A percentile compares a stretch with the other conserved stretches of the same genome.
phyloP scores from a whole-genome alignment of 1,140 invertebrate species.

The Drosophila sproati region DNA sequence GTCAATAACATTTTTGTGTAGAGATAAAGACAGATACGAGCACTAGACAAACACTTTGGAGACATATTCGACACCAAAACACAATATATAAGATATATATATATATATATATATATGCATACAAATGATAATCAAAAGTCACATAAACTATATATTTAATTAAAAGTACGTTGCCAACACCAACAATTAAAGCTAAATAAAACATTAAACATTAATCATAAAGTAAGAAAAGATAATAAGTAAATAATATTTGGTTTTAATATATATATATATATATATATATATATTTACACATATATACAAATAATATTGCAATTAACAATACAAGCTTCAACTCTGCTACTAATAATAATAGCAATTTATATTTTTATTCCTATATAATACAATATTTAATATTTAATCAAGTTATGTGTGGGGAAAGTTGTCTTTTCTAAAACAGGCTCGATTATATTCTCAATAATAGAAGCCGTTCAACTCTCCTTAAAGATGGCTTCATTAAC shows the following conservation, averaged over 20 bases:
- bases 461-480: too few species aligned
- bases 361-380: too few species aligned
- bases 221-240: background rate
- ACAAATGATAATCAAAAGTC: constrained; percentile 14
- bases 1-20: background rate
- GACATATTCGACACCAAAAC: constrained; percentile 77
- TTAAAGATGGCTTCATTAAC: background rate
- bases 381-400: too few species aligned
- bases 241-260: background rate
- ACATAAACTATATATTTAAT: constrained; percentile 29
- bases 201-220: constrained; percentile 5
- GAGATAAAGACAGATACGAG: background rate
- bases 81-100: constrained; percentile 1
- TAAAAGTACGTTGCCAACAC: constrained; percentile 2
- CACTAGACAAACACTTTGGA: constrained; percentile 63
- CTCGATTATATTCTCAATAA: too few species aligned
- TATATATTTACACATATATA: too few species aligned
- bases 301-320: too few species aligned
- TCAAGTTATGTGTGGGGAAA: too few species aligned
- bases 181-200: background rate
- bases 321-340: too few species aligned
- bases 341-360: too few species aligned
- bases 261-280: too few species aligned
- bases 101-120: background rate
- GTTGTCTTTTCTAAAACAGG: too few species aligned